These are phyloP conservation scores for Tribolium castaneum DNA, from an alignment of 1,140 invertebrate genomes.

Conservation along the genomic window DNA sequence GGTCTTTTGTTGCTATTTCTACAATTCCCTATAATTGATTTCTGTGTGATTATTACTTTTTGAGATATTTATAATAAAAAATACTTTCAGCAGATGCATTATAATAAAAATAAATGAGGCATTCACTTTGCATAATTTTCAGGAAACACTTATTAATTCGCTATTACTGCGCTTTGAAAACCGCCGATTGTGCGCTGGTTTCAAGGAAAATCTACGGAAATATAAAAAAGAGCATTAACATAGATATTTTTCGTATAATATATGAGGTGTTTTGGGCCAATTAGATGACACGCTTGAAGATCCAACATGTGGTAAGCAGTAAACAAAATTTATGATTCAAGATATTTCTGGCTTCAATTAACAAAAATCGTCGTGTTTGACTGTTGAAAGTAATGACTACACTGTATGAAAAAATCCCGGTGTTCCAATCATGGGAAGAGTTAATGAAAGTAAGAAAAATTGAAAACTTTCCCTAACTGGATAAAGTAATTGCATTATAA, in stretches of 20 bases:
- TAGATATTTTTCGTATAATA: too few species aligned
- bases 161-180: not conserved
- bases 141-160: not conserved
- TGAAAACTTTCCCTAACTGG: constrained; percentile 1
- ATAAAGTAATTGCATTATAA: constrained; percentile 22
- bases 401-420: not conserved
- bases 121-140: not conserved
- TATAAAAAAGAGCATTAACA: too few species aligned
- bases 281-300: too few species aligned
- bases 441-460: constrained; percentile 14
- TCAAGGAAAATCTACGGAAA: too few species aligned
- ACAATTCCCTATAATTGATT: too few species aligned
- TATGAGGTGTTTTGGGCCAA: too few species aligned
- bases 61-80: not conserved
- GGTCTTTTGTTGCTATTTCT: too few species aligned
- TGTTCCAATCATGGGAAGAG: not conserved
- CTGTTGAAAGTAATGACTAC: not conserved
- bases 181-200: too few species aligned
- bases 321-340: too few species aligned
- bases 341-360: too few species aligned
- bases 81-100: not conserved
- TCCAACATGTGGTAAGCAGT: too few species aligned
- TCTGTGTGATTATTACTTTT: too few species aligned
- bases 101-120: not conserved
- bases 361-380: not conserved